Conservation (phyloP, 37 sponge, comb jelly and placozoan genomes). For the Hexactinellida sp. region DNA sequence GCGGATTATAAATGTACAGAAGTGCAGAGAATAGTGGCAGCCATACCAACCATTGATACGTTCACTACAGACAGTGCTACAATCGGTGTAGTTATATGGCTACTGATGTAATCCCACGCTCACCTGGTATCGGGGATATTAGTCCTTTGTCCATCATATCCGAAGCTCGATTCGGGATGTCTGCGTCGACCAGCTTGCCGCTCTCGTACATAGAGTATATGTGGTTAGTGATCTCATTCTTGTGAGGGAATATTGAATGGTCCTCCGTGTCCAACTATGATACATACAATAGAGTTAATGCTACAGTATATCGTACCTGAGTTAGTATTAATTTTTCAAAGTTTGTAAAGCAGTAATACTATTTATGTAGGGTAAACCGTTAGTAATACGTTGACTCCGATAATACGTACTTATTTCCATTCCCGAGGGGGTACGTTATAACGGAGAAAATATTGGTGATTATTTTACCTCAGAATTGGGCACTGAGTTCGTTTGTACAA, state of each 20-base stretch:
- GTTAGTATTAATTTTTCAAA: too few species aligned
- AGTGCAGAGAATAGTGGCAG: not conserved
- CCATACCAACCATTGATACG: not conserved
- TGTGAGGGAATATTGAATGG: constrained; percentile 29
- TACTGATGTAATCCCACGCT: too few species aligned
- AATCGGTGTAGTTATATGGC: not conserved
- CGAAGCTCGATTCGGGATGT: not conserved
- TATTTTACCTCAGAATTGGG: not conserved
- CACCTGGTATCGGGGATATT: not conserved
- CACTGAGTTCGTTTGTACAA: not conserved
- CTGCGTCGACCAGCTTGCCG: constrained; percentile 21
- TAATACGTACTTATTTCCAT: too few species aligned
- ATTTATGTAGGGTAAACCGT: too few species aligned
- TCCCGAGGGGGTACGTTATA: not conserved
- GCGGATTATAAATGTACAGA: not conserved
- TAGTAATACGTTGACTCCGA: too few species aligned
- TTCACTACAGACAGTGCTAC: too few species aligned
- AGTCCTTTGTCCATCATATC: constrained; percentile 13
- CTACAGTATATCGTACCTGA: too few species aligned
- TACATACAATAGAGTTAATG: not conserved
- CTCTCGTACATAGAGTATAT: constrained; percentile 56
- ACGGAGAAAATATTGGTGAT: not conserved
- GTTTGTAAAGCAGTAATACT: too few species aligned
- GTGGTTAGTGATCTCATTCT: constrained; percentile 37
- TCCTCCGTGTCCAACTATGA: constrained; percentile 9